Conservation (phyloP, 2,888 invertebrate species). For the Drosophila lutescens region DNA sequence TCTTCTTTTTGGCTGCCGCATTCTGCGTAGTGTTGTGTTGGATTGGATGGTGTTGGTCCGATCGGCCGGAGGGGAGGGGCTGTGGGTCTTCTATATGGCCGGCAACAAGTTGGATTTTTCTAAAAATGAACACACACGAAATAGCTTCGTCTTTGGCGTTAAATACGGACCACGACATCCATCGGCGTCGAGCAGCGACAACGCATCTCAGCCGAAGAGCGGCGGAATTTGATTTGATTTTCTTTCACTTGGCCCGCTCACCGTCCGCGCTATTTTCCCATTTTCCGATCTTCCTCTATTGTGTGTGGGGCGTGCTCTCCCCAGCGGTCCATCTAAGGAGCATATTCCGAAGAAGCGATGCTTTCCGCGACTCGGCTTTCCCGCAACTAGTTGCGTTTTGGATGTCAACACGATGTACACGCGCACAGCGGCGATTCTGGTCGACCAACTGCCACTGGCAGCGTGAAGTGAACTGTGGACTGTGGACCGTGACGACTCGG, state of each 20-base stretch:
- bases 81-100: constrained; percentile 57
- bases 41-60: constrained; percentile 27
- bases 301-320: constrained; percentile 69
- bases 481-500: constrained; percentile 9
- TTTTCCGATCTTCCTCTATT: constrained; percentile 60
- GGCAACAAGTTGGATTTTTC: constrained; percentile 79
- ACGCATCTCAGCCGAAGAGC: constrained; percentile 63
- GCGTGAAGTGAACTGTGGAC: constrained; percentile 11
- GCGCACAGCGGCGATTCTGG: constrained; percentile 58
- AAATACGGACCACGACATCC: constrained; percentile 58
- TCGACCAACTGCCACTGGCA: constrained; percentile 20
- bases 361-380: constrained; percentile 76
- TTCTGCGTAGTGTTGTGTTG: constrained; percentile 19
- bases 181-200: constrained; percentile 44
- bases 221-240: constrained; percentile 58
- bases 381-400: constrained; percentile 84
- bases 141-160: constrained; percentile 78
- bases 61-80: constrained; percentile 13
- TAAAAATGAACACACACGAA: constrained; percentile 77
- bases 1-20: constrained; percentile 22
- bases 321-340: constrained; percentile 83
- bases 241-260: not conserved
- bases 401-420: constrained; percentile 83
- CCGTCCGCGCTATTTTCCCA: constrained; percentile 42
- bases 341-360: constrained; percentile 81